A percentile compares a stretch with the other conserved stretches of the same genome.
Conservation (phyloP, 2,113 vertebrate genomes). For the Arizona elegans region DNA sequence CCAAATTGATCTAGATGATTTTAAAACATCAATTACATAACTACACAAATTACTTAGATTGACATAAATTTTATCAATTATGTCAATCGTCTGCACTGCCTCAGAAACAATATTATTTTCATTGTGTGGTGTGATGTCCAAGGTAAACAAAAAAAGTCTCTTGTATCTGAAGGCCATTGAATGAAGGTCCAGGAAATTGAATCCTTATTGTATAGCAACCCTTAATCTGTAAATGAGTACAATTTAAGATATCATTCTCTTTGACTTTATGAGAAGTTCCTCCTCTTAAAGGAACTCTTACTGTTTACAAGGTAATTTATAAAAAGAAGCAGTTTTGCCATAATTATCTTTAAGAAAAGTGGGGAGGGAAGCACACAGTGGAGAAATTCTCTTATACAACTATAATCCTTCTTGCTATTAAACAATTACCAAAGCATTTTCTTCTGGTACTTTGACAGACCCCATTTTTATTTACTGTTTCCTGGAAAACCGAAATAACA, state of each 20-base stretch:
- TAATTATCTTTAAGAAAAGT: not conserved
- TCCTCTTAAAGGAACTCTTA: not conserved
- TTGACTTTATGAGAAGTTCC: not conserved
- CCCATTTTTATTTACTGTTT: constrained; percentile 12
- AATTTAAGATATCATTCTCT: not conserved
- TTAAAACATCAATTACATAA: not conserved
- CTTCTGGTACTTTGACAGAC: constrained; percentile 8
- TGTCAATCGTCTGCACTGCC: not conserved
- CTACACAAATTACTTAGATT: not conserved
- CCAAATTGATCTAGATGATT: not conserved
- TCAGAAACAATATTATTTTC: not conserved
- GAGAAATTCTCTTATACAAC: not conserved
- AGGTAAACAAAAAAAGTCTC: not conserved
- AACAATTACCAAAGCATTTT: constrained; percentile 7
- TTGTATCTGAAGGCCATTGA: not conserved
- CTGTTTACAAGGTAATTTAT: not conserved
- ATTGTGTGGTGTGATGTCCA: not conserved
- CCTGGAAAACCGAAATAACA: not conserved
- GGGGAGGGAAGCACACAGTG: not conserved
- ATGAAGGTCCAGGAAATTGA: not conserved
- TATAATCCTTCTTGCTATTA: not conserved
- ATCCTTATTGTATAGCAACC: not conserved
- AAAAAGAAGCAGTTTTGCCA: not conserved
- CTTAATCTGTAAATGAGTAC: not conserved
- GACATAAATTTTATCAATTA: not conserved